These are phyloP conservation scores for Pseudococcus jackbeardsleyi DNA, from an alignment of 2,888 invertebrate species.

Conservation along the genomic window DNA sequence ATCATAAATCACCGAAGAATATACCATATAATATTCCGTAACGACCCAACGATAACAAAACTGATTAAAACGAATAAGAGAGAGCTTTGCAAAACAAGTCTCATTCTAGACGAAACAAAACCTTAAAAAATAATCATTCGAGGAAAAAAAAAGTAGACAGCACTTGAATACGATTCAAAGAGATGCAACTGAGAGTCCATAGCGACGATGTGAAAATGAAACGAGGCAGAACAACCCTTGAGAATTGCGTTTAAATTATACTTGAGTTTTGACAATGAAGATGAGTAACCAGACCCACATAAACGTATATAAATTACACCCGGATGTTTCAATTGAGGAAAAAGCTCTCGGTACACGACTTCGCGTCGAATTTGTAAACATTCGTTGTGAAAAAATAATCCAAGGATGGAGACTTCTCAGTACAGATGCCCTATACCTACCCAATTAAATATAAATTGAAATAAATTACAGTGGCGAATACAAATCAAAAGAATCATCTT, in stretches of 20 bases:
- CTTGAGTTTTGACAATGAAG: slow-evolving; percentile 24
- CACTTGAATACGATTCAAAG: neutral
- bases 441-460: slow-evolving; percentile 27
- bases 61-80: neutral
- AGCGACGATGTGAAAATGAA: slow-evolving; percentile 4
- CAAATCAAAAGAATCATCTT: neutral
- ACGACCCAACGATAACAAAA: neutral
- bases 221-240: slow-evolving; percentile 15
- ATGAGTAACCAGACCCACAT: slow-evolving; percentile 50
- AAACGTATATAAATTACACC: slow-evolving; percentile 49
- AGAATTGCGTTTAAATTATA: slow-evolving; percentile 44
- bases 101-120: neutral
- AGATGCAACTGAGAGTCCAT: neutral
- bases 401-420: slow-evolving; percentile 7
- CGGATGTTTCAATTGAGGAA: slow-evolving; percentile 55
- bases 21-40: neutral
- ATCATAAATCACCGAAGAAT: slow-evolving; percentile 31
- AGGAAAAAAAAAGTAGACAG: neutral
- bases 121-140: neutral
- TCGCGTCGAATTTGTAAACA: slow-evolving; percentile 14
- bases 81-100: no score
- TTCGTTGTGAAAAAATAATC: slow-evolving; percentile 29
- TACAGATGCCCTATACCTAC: slow-evolving; percentile 13
- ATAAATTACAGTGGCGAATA: slow-evolving; percentile 19
- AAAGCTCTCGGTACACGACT: slow-evolving; percentile 17